Evolutionary conservation across 2,888 invertebrate genomes (phyloP), one percentile per base, ranked within the genome.

Genomic region (Lithophane ornitopus): DNA sequence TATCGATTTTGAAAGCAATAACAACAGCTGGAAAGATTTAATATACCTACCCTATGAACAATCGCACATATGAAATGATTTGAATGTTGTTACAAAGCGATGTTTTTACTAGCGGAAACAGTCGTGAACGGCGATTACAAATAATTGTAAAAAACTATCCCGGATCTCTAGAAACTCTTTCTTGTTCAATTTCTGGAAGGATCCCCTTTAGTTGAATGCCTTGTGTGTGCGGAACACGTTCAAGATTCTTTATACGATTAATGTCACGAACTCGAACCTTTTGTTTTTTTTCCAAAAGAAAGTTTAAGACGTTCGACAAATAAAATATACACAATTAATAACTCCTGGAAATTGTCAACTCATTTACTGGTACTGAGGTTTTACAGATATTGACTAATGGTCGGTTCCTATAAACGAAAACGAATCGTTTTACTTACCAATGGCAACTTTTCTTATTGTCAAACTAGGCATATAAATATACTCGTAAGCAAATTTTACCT

Each of bases 221-320:
- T 49, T 49, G 22, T 11, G 46, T 49, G 34, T 26, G 7, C 58
- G 49, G 28, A 59, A 59, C 11, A 22, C 73, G 59, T 59, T 59
- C 59, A 73, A 49, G 59, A 72, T 70, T 70, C 26, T 14, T 4
- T 66, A 28, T 22, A 12, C 12, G n/a, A 54, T 12, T 54, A 54
- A 54, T 54, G 54, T 54, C n/a, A 12, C 26, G n/a, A 26, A n/a
- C n/a, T 54, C n/a, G 54, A 54, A 54, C n/a, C 3, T n/a, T 11
- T 12, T 9, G 12, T 54, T 52, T 54, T n/a, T 54, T n/a, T 34
- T 3, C n/a, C 4, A 12, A 54, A 54, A n/a, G 12, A 54, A n/a
- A 26, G 12, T 54, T 26, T n/a, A 6, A 12, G 4, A 2, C 1
- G 6, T 1, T 54, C 54, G n/a, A 54, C 12, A 12, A 54, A 54